A percentile compares a stretch with the other conserved stretches of the same genome.
Evolutionary conservation across 2,888 invertebrate genomes (phyloP).

Genomic region (Megaustenia siamemsis): DNA sequence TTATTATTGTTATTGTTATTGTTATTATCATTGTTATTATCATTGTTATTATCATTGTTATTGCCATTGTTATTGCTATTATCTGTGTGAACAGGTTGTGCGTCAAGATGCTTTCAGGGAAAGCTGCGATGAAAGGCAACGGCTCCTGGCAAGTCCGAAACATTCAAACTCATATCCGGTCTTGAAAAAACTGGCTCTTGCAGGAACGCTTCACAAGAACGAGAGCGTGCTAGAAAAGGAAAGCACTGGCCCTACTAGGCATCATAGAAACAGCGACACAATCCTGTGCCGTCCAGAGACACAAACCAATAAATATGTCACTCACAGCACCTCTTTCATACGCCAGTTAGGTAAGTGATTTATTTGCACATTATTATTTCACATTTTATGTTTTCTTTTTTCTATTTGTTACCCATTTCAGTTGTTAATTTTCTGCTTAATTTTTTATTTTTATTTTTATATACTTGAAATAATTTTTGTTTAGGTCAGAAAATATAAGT

Average conservation of each 20-base stretch:
- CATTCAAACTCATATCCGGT: slow-evolving; percentile 45
- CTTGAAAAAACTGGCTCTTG: slow-evolving; percentile 25
- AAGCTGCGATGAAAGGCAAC: slow-evolving; percentile 28
- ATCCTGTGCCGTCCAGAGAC: slow-evolving; percentile 5
- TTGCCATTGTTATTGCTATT: too few relatives aligned
- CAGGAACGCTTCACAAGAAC: not conserved
- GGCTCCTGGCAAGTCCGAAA: slow-evolving; percentile 46
- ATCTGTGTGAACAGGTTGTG: slow-evolving; percentile 8
- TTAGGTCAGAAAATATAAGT: too few relatives aligned
- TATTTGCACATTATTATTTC: not conserved
- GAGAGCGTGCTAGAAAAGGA: not conserved
- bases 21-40: too few relatives aligned
- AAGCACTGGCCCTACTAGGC: not conserved
- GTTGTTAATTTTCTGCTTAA: too few relatives aligned
- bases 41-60: too few relatives aligned
- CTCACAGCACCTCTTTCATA: slow-evolving; percentile 32
- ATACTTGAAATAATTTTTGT: too few relatives aligned
- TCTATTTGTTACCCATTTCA: not conserved
- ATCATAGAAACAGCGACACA: slow-evolving; percentile 39
- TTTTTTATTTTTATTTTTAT: too few relatives aligned
- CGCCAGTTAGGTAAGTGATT: slow-evolving; percentile 39
- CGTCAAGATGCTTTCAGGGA: slow-evolving; percentile 6
- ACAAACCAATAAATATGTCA: not conserved
- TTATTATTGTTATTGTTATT: too few relatives aligned
- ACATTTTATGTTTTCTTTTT: not conserved